A percentile compares a stretch with the other conserved stretches of the same genome.
Evolutionary conservation across 2,797 vertebrate genomes (phyloP).

Genomic region (Sebastolobus alascanus): DNA sequence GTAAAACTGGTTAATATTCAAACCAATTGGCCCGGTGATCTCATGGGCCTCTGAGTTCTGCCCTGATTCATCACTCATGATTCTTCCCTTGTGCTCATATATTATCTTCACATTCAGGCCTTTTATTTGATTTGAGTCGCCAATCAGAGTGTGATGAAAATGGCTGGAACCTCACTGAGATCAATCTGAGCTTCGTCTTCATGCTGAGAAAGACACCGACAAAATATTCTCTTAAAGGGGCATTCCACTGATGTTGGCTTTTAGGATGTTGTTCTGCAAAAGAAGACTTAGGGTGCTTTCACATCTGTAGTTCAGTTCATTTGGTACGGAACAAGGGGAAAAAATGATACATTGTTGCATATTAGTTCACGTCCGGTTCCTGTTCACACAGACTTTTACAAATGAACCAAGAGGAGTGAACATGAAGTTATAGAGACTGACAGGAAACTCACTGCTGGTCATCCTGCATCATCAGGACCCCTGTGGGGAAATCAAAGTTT

Average conservation of each 20-base stretch:
- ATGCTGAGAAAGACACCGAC: conserved; percentile 29
- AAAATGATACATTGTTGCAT: neutral
- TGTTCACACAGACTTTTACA: neutral
- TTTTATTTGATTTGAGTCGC: conserved; percentile 66
- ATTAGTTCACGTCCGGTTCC: neutral
- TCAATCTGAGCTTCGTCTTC: conserved; percentile 54
- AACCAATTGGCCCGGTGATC: conserved; percentile 7
- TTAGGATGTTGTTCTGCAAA: neutral
- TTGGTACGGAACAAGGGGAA: neutral
- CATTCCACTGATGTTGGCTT: neutral
- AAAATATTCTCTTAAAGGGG: conserved; percentile 38
- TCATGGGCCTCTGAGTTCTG: conserved; percentile 11
- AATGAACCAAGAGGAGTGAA: neutral
- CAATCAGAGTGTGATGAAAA: conserved; percentile 64
- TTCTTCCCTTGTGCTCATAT: conserved; percentile 34
- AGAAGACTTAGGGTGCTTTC: neutral
- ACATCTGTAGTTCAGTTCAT: neutral
- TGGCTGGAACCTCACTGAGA: conserved; percentile 54
- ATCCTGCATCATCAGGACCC: neutral
- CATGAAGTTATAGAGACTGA: neutral
- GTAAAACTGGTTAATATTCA: conserved; percentile 29
- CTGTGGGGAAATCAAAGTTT: neutral
- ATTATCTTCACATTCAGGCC: conserved; percentile 59
- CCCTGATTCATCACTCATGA: conserved; percentile 49
- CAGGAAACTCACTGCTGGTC: neutral